Base-by-base conservation (phyloP, 2,888 invertebrate genomes). In the Ormyrus labotus region DNA sequence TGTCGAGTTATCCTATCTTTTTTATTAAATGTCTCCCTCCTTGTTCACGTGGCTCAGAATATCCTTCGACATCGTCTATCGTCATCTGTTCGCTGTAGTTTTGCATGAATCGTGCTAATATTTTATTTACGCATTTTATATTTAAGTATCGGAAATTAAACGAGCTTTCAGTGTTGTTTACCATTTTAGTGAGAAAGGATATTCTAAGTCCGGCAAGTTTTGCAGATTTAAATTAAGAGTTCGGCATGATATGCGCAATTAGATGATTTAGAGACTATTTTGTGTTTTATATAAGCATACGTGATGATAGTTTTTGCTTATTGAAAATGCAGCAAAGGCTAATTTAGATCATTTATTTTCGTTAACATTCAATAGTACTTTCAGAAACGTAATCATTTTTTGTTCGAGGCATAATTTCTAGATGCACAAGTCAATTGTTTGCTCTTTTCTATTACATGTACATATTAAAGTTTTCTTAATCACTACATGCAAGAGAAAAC, bases 191-290 rank as follows among this genome's bases (percentile, higher is more conserved):
- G 4, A 34, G 34, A 34, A 80, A 55, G 80, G 78, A 78, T 82
- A 82, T 82, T 82, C 82, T 82, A 78, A 80, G 82, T 77, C 79
- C 48, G 58, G 68, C 5, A 11, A n/a, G 48, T 53, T 70, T 71
- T 75, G 70, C 70, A 74, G 19, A 78, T 70, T 50, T 67, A 68
- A 48, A 53, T 77, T 64, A 34, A 63, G 51, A 58, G 72, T 82
- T 68, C 68, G 74, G 82, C 82, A 82, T 82, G 82, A 58, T 34
- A 34, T 67, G 55, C 47, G 60, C 74, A 80, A 76, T 74, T 78
- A 77, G 78, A 64, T 57, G 45, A 61, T 55, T 67, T 82, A 81
- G 76, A 76, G 13, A 75, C 8, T 73, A 77, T 70, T 77, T 81
- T 69, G 68, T 63, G 67, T 72, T 73, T 45, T 57, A 64, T 11